Percentiles rank a stretch among this genome's conserved stretches.
Conservation (phyloP, 2,797 vertebrate genomes). For the Ispidina picta region DNA sequence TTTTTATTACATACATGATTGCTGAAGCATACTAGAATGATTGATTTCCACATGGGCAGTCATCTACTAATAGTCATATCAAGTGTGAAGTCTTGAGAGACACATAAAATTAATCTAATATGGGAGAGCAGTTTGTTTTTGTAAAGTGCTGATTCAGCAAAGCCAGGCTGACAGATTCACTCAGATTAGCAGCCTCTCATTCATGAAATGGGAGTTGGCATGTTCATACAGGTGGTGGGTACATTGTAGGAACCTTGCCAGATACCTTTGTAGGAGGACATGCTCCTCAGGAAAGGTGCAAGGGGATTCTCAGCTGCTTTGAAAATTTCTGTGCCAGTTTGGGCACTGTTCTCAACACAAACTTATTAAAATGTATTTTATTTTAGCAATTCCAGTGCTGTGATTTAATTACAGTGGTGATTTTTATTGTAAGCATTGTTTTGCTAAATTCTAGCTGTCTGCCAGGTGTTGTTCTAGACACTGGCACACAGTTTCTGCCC, state of each 20-base stretch:
- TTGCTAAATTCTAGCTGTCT: neutral
- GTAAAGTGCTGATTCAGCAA: no score
- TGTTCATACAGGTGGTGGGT: neutral
- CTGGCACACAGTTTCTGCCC: neutral
- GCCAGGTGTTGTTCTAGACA: neutral
- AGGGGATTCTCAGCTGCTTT: neutral
- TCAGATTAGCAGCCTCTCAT: neutral
- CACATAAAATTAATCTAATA: no score
- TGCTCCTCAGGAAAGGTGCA: neutral
- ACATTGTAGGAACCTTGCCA: neutral
- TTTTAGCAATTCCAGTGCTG: neutral
- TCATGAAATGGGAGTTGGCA: neutral
- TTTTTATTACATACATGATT: no score
- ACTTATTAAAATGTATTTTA: neutral
- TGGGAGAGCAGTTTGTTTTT: no score
- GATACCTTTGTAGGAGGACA: rapidly evolving
- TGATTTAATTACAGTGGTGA: neutral
- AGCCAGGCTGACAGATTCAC: no score
- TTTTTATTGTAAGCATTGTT: neutral
- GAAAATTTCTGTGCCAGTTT: neutral
- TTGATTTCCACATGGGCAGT: no score
- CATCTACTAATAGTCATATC: neutral
- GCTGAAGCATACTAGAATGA: no score
- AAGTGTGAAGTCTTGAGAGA: no score
- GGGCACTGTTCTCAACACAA: neutral